Base-by-base conservation (phyloP, 2,113 vertebrate genomes). In the Paramormyrops kingsleyae region DNA sequence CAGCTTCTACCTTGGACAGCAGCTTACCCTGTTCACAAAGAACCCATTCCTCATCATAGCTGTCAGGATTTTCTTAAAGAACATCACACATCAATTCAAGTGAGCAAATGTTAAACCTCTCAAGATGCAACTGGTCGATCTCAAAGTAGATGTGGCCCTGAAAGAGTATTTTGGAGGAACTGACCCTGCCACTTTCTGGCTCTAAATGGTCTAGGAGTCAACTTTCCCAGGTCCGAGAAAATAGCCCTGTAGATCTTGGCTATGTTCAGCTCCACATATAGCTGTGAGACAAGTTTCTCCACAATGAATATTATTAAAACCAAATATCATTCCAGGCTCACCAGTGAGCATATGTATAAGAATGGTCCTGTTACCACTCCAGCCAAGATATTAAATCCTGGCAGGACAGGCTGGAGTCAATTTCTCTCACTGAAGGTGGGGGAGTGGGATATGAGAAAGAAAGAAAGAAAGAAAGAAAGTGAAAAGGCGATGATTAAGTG, bases 31-130 rank as follows among this genome's bases (percentile, higher is more conserved):
- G 70, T 88, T 91, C 66, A 92, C 89, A 87, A 62, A 91, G 90
- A 91, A 91, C 53, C 83, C 89, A 83, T 89, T 91, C 87, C 74
- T 90, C 35, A 90, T 91, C 87, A 92, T 87, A 90, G 89, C 89
- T 83, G 50, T 90, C 90, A 91, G 10, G 6, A 88, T 66, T 2
- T 90, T 90, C 35, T 88, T 88, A 89, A 59, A 91, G 39, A 87
- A 91, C 27, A 85, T 44, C 84, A 90, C 90, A 91, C 66, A 90
- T 87, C 46, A 39, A 52, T 90, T 90, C 44, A 90, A 90, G 83
- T 88, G 85, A 66, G 10, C 42, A 84, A 80, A 91, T 91, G 62
- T 35, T 87, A 83, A 52, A 17, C 15, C 52, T 90, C 83, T 87
- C 17, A 83, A 56, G 84, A 42, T 90, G 83, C 47, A 87, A 74